Evolutionary conservation across 2,888 invertebrate genomes (phyloP), one percentile per base, ranked within the genome.

Genomic region (Microctonus brassicae): DNA sequence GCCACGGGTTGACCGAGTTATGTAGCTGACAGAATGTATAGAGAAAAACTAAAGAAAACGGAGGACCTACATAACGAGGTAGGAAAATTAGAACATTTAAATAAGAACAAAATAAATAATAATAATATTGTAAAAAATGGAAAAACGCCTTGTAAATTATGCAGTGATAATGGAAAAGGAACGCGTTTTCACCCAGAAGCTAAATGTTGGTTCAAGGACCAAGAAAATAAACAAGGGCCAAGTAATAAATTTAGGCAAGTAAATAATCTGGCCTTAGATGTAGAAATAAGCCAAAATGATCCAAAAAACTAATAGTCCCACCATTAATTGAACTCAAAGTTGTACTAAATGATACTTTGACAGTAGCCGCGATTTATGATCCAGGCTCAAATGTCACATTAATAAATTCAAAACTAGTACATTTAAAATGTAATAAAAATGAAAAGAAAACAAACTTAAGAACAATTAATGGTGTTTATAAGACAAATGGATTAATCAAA

Each of bases 61-160:
- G 73, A 78, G 76, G 80, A 83, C 58, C 63, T 84, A 29, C 81
- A 76, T 62, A 83, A 82, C 76, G 80, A 82, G 66, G 66, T 83
- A 79, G 76, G 33, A 33, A 33, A 33, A 6, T 33, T 5, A 5
- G 33, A 33, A 33, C 33, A 33, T 33, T 6, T 33, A 33, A 33
- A 33, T 33, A 6, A 33, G 6, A 33, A 33, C 6, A 33, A 33
- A 6, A 33, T 33, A 33, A 33, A 33, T 33, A 33, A 33, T 6
- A 33, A 33, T n/a, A n/a, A n/a, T n/a, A n/a, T n/a, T n/a, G n/a
- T n/a, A 33, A 33, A 52, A 36, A 52, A 33, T 5, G 33, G 6
- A 33, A 72, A 62, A 57, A 36, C 47, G 52, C 77, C 74, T 52
- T 76, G 73, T 47, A 70, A 69, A 68, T 73, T 71, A 7, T 75